Percentiles rank a stretch among this genome's conserved stretches.
Conservation (phyloP, 2,797 vertebrate species). For the Premnoplex brunnescens region DNA sequence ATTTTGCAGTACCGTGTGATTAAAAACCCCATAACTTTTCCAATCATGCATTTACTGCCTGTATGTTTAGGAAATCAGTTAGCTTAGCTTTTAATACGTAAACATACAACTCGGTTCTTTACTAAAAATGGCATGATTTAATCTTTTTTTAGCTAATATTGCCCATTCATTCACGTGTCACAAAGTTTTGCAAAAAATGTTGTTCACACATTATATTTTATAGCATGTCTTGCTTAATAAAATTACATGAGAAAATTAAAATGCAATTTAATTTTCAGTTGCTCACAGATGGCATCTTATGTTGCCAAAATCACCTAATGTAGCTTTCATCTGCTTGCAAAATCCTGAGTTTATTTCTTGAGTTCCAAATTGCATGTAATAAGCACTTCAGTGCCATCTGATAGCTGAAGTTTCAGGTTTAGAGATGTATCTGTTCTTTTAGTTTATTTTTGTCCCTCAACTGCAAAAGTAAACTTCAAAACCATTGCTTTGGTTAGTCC, state of each 20-base stretch:
- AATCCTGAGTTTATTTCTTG: not conserved
- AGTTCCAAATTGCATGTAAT: not conserved
- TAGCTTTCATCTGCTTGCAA: not conserved
- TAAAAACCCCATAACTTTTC: not conserved
- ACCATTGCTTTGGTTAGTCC: not conserved
- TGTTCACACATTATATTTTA: not conserved
- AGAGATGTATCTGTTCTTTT: not conserved
- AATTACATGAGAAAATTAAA: not conserved
- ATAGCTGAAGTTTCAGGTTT: not conserved
- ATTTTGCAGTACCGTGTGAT: not conserved
- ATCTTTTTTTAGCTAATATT: not conserved
- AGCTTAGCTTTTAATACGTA: not conserved
- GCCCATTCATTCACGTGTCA: not conserved
- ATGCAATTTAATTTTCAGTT: not conserved
- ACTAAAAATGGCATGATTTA: not conserved
- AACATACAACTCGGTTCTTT: not conserved
- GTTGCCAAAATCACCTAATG: conserved; percentile 1
- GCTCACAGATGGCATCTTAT: not conserved
- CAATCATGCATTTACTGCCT: not conserved
- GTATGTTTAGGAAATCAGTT: not conserved
- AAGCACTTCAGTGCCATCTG: not conserved
- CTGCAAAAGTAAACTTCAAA: conserved; percentile 24
- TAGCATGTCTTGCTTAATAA: not conserved
- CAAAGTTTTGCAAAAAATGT: not conserved
- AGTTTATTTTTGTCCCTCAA: not conserved